phyloP scores from a whole-genome alignment of 30 jellyfish, hydroid and myxozoan genomes.

The Catostylus mosaicus region DNA sequence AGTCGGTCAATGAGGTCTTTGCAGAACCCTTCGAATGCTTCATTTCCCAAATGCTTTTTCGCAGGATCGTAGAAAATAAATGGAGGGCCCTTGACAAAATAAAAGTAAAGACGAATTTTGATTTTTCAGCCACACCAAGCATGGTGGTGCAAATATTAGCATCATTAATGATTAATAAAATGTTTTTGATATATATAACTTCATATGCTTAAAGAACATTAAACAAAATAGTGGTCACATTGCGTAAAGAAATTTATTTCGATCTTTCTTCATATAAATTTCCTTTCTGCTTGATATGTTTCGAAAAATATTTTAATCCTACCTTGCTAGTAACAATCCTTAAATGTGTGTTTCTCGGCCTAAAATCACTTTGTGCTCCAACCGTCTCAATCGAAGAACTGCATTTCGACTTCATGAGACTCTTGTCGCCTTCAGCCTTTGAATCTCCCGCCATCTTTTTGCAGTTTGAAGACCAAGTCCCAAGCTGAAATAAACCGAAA shows the following conservation, averaged over 20 bases:
- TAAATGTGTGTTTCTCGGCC: slow-evolving; percentile 55
- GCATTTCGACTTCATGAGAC: slow-evolving; percentile 31
- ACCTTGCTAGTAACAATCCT: slow-evolving; percentile 71
- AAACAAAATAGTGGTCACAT: no score
- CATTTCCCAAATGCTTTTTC: slow-evolving; percentile 47
- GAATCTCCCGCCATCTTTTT: slow-evolving; percentile 53
- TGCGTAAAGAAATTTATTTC: no score
- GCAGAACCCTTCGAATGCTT: slow-evolving; percentile 78
- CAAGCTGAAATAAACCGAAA: slow-evolving; percentile 45
- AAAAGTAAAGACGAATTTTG: background rate
- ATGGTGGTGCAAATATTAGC: background rate
- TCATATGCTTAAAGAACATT: no score
- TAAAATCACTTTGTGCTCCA: slow-evolving; percentile 46
- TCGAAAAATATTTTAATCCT: background rate
- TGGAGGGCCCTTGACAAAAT: slow-evolving; percentile 66
- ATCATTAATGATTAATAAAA: background rate
- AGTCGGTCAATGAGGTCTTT: slow-evolving; percentile 66
- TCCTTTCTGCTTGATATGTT: no score
- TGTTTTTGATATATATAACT: no score
- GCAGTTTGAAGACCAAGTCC: slow-evolving; percentile 76
- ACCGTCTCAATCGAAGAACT: background rate
- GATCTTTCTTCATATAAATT: no score
- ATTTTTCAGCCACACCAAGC: background rate
- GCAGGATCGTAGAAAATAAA: slow-evolving; percentile 65
- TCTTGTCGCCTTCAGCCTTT: slow-evolving; percentile 14